phyloP scores from a whole-genome alignment of 2,888 invertebrate species.

The Trichopoda pennipes region DNA sequence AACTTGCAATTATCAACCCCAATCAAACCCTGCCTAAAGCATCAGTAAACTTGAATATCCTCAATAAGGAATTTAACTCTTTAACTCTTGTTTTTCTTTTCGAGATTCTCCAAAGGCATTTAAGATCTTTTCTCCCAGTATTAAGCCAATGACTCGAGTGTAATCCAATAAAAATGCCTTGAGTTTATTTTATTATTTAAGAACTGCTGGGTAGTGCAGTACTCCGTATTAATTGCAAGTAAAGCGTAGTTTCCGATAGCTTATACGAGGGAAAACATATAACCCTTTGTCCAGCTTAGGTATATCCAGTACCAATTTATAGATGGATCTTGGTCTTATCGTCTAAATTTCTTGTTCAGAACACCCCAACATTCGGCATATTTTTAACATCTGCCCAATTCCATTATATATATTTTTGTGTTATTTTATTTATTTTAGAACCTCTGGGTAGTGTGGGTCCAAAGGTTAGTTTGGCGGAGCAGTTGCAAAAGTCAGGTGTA shows the following conservation, averaged over 20 bases:
- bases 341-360: background rate
- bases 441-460: conserved; percentile 83
- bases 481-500: conserved; percentile 79
- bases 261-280: conserved; percentile 83
- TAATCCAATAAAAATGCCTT: background rate
- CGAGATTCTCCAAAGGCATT: background rate
- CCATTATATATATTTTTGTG: background rate
- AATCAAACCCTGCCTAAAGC: too few relatives aligned
- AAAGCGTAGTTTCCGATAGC: conserved; percentile 82
- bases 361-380: conserved; percentile 1
- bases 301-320: conserved; percentile 85
- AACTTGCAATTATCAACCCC: too few relatives aligned
- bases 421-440: conserved; percentile 73
- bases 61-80: too few relatives aligned
- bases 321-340: conserved; percentile 82
- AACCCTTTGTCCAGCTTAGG: conserved; percentile 88
- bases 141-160: conserved; percentile 33
- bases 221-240: conserved; percentile 84
- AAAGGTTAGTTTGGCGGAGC: conserved; percentile 82
- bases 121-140: conserved; percentile 56
- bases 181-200: conserved; percentile 59
- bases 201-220: conserved; percentile 84
- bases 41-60: too few relatives aligned
- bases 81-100: too few relatives aligned
- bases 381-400: background rate